Evolutionary conservation across 2,888 invertebrate genomes (phyloP).

Genomic region (Ectemnius continuus): DNA sequence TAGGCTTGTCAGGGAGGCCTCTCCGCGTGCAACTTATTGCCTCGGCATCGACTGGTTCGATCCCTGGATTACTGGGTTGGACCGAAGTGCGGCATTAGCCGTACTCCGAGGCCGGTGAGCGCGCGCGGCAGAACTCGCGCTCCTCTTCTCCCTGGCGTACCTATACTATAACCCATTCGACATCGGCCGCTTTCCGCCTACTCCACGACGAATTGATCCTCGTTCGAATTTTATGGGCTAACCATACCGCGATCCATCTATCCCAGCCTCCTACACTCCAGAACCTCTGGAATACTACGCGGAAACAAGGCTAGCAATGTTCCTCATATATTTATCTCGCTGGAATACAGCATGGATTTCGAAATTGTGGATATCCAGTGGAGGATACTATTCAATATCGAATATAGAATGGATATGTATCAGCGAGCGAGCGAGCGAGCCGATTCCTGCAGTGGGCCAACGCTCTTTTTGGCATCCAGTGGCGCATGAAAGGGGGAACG

Average conservation of each 20-base stretch:
- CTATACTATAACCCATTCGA: not conserved
- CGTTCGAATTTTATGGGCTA: conserved; percentile 3
- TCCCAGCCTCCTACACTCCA: not conserved
- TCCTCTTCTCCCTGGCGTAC: not conserved
- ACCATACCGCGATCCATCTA: not conserved
- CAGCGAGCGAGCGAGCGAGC: too few relatives aligned
- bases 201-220: not conserved
- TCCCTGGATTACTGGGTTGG: conserved; percentile 28
- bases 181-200: not conserved
- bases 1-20: conserved; percentile 33
- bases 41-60: conserved; percentile 20
- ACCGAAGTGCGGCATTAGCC: conserved; percentile 15
- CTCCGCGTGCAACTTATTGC: conserved; percentile 21
- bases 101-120: not conserved
- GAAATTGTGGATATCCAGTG: too few relatives aligned
- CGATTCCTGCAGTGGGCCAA: not conserved
- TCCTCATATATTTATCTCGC: too few relatives aligned
- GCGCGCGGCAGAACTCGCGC: not conserved
- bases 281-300: too few relatives aligned
- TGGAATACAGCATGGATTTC: too few relatives aligned
- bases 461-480: not conserved
- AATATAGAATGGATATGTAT: too few relatives aligned
- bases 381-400: too few relatives aligned
- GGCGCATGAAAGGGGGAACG: not conserved
- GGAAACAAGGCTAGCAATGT: too few relatives aligned